These are phyloP conservation scores for Onychomys leucogaster DNA, from an alignment of 2,797 vertebrate species.

Conservation along the genomic window DNA sequence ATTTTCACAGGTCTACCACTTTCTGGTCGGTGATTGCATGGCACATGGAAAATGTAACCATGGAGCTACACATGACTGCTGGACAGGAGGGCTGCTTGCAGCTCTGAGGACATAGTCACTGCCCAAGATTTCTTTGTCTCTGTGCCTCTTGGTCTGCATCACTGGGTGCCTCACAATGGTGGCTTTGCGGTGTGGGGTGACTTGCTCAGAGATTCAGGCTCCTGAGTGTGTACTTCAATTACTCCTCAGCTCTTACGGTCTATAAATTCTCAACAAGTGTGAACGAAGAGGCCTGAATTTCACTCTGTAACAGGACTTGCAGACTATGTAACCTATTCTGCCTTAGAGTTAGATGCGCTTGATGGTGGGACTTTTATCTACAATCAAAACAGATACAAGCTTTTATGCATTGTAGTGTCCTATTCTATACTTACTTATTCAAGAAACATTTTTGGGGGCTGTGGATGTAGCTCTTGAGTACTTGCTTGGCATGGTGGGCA, in stretches of 20 bases:
- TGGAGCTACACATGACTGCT: too few species aligned
- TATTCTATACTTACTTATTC: not conserved
- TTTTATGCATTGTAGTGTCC: not conserved
- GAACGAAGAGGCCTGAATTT: not conserved
- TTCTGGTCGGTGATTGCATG: not conserved
- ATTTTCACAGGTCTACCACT: not conserved
- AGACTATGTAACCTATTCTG: not conserved
- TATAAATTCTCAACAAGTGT: not conserved
- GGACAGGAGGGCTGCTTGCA: not conserved
- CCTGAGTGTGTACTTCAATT: too few species aligned
- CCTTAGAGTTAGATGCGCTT: not conserved
- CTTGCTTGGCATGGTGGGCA: too few species aligned
- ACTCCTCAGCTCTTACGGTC: not conserved
- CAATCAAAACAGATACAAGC: not conserved
- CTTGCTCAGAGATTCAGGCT: accelerated
- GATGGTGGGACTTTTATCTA: not conserved
- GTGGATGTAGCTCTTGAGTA: not conserved
- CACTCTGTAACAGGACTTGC: not conserved
- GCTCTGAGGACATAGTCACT: not conserved
- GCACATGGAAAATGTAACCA: not conserved
- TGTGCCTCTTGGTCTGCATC: not conserved
- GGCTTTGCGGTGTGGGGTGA: not conserved
- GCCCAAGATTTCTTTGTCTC: not conserved
- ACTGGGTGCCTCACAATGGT: not conserved
- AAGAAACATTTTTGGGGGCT: not conserved